Conservation (phyloP, 2,888 invertebrate species). For the Apodemia mormo region DNA sequence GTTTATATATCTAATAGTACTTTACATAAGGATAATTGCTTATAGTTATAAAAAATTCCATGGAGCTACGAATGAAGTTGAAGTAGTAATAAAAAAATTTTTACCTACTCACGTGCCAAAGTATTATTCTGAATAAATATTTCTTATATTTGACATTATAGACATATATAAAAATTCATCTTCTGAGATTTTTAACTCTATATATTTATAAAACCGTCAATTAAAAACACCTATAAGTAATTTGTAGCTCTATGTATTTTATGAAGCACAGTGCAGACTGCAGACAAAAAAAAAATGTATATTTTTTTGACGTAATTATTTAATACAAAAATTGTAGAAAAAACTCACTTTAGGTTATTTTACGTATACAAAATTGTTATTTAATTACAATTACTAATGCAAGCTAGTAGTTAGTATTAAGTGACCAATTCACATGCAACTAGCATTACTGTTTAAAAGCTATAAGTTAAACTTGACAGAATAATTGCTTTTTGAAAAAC, state of each 20-base stretch:
- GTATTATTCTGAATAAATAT: neutral
- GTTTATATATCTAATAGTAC: constrained; percentile 49
- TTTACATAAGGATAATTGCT: constrained; percentile 44
- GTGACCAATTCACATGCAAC: too few species aligned
- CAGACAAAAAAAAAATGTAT: neutral
- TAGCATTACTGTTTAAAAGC: too few species aligned
- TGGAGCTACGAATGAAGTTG: constrained; percentile 43
- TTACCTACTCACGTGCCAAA: constrained; percentile 32
- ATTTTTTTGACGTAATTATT: too few species aligned
- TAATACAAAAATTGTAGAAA: too few species aligned
- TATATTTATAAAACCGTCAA: constrained; percentile 18
- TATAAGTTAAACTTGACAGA: too few species aligned
- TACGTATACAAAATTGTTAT: too few species aligned
- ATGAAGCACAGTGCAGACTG: constrained; percentile 42
- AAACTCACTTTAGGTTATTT: too few species aligned
- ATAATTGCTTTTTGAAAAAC: too few species aligned
- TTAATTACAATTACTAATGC: too few species aligned
- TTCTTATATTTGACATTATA: neutral
- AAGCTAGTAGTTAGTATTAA: too few species aligned
- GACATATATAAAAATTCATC: neutral
- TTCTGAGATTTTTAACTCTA: neutral
- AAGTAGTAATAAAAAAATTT: neutral
- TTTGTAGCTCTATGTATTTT: constrained; percentile 41
- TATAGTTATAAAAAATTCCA: constrained; percentile 39
- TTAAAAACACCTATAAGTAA: constrained; percentile 26